These are phyloP conservation scores for Pterostichus madidus DNA, from an alignment of 2,888 invertebrate species.

Conservation along the genomic window DNA sequence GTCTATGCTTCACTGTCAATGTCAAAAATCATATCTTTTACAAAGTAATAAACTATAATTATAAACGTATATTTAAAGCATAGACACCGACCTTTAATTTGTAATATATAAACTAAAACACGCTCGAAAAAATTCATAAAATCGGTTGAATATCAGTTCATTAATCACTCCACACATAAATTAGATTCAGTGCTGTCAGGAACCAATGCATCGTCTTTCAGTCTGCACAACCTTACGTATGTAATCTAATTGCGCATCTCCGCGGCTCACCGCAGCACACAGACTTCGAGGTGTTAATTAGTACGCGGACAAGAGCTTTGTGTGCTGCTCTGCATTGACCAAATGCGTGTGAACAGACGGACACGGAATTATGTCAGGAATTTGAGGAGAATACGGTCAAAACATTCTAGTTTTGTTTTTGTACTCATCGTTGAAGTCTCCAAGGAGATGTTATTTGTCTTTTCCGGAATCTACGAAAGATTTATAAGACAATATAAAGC, in stretches of 20 bases:
- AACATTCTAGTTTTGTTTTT: no score
- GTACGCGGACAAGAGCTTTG: slow-evolving; percentile 39
- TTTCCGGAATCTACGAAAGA: no score
- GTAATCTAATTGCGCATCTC: slow-evolving; percentile 52
- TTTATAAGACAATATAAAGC: no score
- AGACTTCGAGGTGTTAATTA: slow-evolving; percentile 45
- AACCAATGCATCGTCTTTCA: slow-evolving; percentile 17
- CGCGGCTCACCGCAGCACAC: slow-evolving; percentile 20
- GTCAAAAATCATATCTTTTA: no score
- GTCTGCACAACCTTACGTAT: slow-evolving; percentile 21
- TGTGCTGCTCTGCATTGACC: slow-evolving; percentile 31
- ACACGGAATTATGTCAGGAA: slow-evolving; percentile 30
- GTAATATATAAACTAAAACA: background rate
- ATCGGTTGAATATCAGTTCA: slow-evolving; percentile 10
- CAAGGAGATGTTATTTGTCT: no score
- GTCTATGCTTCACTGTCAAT: no score
- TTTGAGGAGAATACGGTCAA: background rate
- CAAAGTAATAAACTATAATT: no score
- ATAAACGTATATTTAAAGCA: background rate
- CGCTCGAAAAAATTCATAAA: background rate
- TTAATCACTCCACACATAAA: slow-evolving; percentile 32
- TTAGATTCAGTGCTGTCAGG: slow-evolving; percentile 31
- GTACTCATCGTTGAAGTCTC: no score
- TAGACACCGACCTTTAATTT: background rate
- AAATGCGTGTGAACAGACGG: slow-evolving; percentile 31